A percentile compares a stretch with the other conserved stretches of the same genome.
phyloP scores from a whole-genome alignment of 2,888 invertebrate species.

The Archaeoteleia sp. region DNA sequence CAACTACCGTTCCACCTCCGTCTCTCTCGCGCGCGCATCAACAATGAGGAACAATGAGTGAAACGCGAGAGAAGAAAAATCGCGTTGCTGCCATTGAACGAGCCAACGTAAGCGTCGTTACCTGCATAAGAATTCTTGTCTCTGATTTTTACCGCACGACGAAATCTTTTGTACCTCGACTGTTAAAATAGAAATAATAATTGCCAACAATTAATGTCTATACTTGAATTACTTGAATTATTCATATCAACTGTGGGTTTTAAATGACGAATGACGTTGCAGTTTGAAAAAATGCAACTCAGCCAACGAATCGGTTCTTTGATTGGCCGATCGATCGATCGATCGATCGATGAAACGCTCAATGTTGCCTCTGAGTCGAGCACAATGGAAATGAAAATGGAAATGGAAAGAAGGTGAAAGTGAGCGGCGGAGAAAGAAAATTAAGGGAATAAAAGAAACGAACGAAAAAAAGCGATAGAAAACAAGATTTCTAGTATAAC shows the following conservation, averaged over 20 bases:
- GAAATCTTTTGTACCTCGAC: too few species aligned
- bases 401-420: conserved; percentile 46
- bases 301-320: too few species aligned
- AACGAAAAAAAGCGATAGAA: conserved; percentile 28
- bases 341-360: conserved; percentile 41
- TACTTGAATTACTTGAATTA: too few species aligned
- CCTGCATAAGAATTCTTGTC: too few species aligned
- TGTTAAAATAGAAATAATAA: too few species aligned
- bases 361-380: conserved; percentile 24
- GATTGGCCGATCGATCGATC: too few species aligned
- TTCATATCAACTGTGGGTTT: too few species aligned
- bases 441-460: conserved; percentile 24
- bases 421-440: conserved; percentile 38
- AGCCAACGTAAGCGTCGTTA: neutral
- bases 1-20: conserved; percentile 50
- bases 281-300: too few species aligned
- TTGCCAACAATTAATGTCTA: too few species aligned
- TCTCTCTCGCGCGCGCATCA: conserved; percentile 22
- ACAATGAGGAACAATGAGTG: neutral
- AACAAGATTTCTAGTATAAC: conserved; percentile 42
- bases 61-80: neutral
- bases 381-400: conserved; percentile 29
- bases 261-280: too few species aligned
- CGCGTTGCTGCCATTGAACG: neutral
- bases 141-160: too few species aligned